These are phyloP conservation scores for Hylaeus volcanicus DNA, from an alignment of 1,140 invertebrate genomes.

Conservation along the genomic window DNA sequence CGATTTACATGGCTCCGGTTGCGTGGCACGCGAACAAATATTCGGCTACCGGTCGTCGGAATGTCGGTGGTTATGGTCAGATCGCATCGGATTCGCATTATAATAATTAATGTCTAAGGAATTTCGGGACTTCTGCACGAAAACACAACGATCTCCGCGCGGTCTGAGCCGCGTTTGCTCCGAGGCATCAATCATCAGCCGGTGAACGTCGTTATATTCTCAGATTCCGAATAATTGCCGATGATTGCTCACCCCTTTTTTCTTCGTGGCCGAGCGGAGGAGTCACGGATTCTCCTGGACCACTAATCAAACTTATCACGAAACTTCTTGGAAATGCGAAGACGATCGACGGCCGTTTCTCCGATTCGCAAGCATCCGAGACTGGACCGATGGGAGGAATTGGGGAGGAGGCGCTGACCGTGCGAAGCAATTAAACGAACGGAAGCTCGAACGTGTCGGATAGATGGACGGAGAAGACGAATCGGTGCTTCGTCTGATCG, in stretches of 20 bases:
- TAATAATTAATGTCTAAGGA: slow-evolving; percentile 56
- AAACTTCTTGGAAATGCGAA: slow-evolving; percentile 56
- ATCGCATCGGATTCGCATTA: slow-evolving; percentile 61
- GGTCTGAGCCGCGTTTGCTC: slow-evolving; percentile 38
- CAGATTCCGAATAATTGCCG: slow-evolving; percentile 72
- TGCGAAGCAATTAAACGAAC: slow-evolving; percentile 1
- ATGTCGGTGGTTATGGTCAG: slow-evolving; percentile 24
- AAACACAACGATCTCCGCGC: slow-evolving; percentile 67
- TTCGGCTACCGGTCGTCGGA: slow-evolving; percentile 28
- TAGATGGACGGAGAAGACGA: too few species aligned
- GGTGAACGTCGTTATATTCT: slow-evolving; percentile 67
- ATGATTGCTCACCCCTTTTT: slow-evolving; percentile 68
- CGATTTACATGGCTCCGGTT: not conserved
- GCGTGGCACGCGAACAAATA: slow-evolving; percentile 7
- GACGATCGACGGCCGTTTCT: slow-evolving; percentile 18
- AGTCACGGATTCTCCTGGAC: slow-evolving; percentile 23
- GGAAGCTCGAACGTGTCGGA: too few species aligned
- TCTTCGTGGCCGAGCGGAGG: not conserved
- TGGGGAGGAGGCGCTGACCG: too few species aligned
- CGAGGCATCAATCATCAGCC: slow-evolving; percentile 70
- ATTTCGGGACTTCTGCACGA: slow-evolving; percentile 63
- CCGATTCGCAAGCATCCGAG: slow-evolving; percentile 8
- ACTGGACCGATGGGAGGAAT: too few species aligned
- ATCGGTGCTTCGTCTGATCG: too few species aligned
- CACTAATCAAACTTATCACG: slow-evolving; percentile 58